Evolutionary conservation across 2,113 vertebrate species (phyloP).

Genomic region (Himantopus leucocephalus): DNA sequence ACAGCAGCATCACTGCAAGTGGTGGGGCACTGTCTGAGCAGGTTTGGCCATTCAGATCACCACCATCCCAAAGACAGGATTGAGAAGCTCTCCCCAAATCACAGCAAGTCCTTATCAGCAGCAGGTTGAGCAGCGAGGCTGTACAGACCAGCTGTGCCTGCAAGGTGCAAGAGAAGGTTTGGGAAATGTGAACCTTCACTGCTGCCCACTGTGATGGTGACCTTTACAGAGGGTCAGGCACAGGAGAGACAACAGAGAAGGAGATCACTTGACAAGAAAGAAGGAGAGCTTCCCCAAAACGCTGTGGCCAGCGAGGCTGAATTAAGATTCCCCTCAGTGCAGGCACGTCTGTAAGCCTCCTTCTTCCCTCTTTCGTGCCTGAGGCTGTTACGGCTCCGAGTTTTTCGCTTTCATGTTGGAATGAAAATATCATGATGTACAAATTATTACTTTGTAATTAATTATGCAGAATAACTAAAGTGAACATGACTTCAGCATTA

Average conservation of each 20-base stretch:
- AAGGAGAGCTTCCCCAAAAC: background rate
- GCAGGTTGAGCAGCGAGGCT: background rate
- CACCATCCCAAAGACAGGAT: background rate
- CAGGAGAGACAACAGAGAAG: background rate
- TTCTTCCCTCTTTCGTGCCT: background rate
- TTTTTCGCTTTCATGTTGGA: slow-evolving; percentile 62
- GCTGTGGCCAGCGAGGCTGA: background rate
- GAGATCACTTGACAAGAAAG: fast-evolving
- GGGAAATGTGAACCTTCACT: background rate
- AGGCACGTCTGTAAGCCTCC: background rate
- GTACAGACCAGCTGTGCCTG: background rate
- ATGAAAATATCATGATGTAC: slow-evolving; percentile 75
- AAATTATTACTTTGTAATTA: slow-evolving; percentile 82
- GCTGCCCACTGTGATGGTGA: background rate
- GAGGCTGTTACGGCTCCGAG: slow-evolving; percentile 59
- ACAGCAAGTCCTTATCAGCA: background rate
- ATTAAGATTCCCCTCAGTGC: background rate
- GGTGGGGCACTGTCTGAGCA: background rate
- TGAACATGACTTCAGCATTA: slow-evolving; percentile 71
- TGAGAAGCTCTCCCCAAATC: too few relatives aligned
- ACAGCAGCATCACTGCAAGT: background rate
- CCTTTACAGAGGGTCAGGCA: background rate
- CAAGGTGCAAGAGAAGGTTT: background rate
- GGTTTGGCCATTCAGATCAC: too few relatives aligned
- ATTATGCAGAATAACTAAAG: slow-evolving; percentile 78